Base-by-base conservation (phyloP, 37 sponge, comb jelly and placozoan species). In the Theonella swinhoei region DNA sequence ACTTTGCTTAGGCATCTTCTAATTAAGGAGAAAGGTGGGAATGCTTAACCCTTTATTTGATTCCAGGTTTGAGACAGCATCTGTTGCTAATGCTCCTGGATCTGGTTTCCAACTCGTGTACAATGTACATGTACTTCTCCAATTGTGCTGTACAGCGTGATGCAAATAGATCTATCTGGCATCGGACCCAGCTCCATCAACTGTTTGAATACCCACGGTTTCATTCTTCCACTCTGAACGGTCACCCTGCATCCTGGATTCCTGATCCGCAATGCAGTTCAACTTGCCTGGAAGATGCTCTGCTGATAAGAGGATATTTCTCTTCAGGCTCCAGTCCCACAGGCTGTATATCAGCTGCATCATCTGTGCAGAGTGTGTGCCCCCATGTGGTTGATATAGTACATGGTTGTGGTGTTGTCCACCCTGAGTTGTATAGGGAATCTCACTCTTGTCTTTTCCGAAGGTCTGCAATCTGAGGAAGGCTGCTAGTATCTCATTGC, bases 51-150 rank as follows among this genome's bases (percentile, higher is more conserved):
- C 36, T 2, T 9, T 7, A 33, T 30, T 11, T 33, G 7, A 2
- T 4, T 79, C 69, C 68, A 68, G 25, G 2, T 25, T 11, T 23
- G n/a, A n/a, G n/a, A n/a, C n/a, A n/a, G 85, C 85, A 61, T 84
- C 85, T 39, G 76, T 75, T 42, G 67, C 64, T 23, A 31, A 25
- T 37, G 84, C 76, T 33, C n/a, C 43, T 60, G 74, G 64, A 33
- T 83, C 74, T 7, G 74, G 85, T 33, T 69, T 38, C 85, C 85
- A 84, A 54, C 85, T 84, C 77, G 39, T 67, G 59, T n/a, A n/a
- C n/a, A n/a, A n/a, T n/a, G n/a, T n/a, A n/a, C n/a, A n/a, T n/a
- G n/a, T 84, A 84, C 11, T 22, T 29, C 25, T 11, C 59, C 68
- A 36, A 25, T 42, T 84, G 85, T 33, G 59, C 26, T 31, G 38